A percentile compares a stretch with the other conserved stretches of the same genome.
Conservation (phyloP, 2,113 vertebrate species). For the Ceratotherium simum region DNA sequence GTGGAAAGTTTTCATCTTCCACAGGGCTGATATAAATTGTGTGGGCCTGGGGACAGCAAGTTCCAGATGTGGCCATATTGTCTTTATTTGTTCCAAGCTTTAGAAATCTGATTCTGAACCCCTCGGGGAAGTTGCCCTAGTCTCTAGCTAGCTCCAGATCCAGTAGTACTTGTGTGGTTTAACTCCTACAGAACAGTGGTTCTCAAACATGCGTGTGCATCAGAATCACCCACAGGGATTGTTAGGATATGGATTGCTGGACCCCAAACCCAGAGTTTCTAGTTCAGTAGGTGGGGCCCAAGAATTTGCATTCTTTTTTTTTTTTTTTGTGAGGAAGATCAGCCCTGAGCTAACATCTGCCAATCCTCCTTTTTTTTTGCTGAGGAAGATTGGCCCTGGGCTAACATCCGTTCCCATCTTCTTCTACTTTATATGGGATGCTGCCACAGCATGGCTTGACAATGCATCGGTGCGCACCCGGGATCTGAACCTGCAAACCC, state of each 20-base stretch:
- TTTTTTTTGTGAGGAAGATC: too few species aligned
- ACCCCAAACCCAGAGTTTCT: not conserved
- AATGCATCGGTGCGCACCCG: too few species aligned
- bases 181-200: not conserved
- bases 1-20: not conserved
- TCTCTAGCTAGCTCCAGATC: not conserved
- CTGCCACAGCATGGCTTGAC: too few species aligned
- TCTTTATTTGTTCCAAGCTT: not conserved
- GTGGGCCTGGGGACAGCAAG: not conserved
- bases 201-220: not conserved
- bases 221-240: not conserved
- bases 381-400: too few species aligned
- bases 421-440: too few species aligned
- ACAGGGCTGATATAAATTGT: not conserved
- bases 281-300: not conserved
- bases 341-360: too few species aligned
- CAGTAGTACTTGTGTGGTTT: not conserved
- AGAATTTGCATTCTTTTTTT: not conserved
- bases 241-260: too few species aligned
- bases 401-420: too few species aligned
- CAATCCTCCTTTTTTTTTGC: too few species aligned
- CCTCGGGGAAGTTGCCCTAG: not conserved
- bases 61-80: not conserved
- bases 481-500: too few species aligned
- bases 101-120: not conserved